Evolutionary conservation across 2,113 vertebrate genomes (phyloP).

Genomic region (Carlito syrichta): DNA sequence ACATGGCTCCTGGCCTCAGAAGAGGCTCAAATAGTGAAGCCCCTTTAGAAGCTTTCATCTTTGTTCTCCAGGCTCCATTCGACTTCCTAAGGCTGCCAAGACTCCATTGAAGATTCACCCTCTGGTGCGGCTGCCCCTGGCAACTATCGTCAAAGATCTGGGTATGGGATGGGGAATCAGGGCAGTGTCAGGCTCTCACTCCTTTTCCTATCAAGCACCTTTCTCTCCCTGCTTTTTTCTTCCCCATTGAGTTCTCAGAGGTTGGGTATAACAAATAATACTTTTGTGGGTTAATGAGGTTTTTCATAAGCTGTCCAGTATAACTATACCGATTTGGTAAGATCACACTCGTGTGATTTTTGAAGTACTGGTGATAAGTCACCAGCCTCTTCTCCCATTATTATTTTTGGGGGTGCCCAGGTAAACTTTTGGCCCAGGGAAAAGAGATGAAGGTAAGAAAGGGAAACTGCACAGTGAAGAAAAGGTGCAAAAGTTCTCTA

Average conservation of each 20-base stretch:
- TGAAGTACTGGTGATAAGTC: not conserved
- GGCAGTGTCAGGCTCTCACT: not conserved
- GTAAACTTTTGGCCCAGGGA: not conserved
- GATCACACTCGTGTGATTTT: not conserved
- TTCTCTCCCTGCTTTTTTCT: not conserved
- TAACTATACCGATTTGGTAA: not conserved
- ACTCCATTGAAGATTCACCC: conserved; percentile 87
- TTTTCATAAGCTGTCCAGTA: not conserved
- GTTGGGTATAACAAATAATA: not conserved
- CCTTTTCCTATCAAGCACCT: not conserved
- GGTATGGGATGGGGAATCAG: conserved; percentile 78
- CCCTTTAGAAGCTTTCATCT: not conserved
- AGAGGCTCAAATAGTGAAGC: not conserved
- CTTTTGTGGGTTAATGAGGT: not conserved
- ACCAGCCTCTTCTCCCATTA: not conserved
- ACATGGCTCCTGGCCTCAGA: not conserved
- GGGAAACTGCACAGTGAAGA: not conserved
- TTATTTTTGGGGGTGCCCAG: not conserved
- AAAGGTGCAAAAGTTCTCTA: not conserved
- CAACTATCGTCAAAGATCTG: conserved; percentile 92
- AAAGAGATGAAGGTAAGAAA: not conserved
- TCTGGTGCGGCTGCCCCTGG: conserved; percentile 87
- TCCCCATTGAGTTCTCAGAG: not conserved
- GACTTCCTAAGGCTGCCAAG: conserved; percentile 93
- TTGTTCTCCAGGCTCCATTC: conserved; percentile 87